Percentiles rank a stretch among this genome's conserved stretches.
Conservation (phyloP, 2,888 invertebrate genomes). For the Masnerella sp. region DNA sequence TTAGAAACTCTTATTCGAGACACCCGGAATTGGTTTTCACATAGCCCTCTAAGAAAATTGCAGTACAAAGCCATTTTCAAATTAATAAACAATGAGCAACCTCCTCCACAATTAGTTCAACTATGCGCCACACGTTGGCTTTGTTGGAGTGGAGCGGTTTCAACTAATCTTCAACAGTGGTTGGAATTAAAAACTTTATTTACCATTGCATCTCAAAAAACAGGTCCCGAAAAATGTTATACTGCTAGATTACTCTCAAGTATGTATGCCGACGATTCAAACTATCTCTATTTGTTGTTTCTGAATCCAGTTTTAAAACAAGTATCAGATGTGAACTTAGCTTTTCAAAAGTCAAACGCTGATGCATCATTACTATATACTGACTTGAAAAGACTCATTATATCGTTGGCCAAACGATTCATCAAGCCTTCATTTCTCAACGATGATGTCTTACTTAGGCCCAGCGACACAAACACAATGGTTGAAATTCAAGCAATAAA, state of each 20-base stretch:
- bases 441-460: conserved; percentile 9
- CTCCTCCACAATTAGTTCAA: conserved; percentile 17
- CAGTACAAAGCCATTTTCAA: conserved; percentile 31
- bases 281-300: conserved; percentile 62
- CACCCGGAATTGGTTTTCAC: conserved; percentile 59
- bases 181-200: conserved; percentile 62
- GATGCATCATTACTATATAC: conserved; percentile 53
- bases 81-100: conserved; percentile 37
- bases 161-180: conserved; percentile 63
- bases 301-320: conserved; percentile 58
- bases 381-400: conserved; percentile 41
- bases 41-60: conserved; percentile 48
- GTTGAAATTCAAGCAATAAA: conserved; percentile 12
- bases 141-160: conserved; percentile 60
- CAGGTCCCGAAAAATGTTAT: conserved; percentile 57
- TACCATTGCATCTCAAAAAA: conserved; percentile 26
- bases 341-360: conserved; percentile 57
- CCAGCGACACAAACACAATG: background rate
- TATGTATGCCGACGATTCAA: conserved; percentile 59
- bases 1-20: conserved; percentile 60
- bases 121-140: conserved; percentile 59
- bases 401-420: conserved; percentile 36
- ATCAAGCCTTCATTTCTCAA: conserved; percentile 39
- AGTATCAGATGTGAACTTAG: conserved; percentile 51
- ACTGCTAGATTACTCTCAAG: conserved; percentile 51